Evolutionary conservation across 2,113 vertebrate species (phyloP), one percentile per base, ranked within the genome.

Genomic region (Argyrosomus japonicus): DNA sequence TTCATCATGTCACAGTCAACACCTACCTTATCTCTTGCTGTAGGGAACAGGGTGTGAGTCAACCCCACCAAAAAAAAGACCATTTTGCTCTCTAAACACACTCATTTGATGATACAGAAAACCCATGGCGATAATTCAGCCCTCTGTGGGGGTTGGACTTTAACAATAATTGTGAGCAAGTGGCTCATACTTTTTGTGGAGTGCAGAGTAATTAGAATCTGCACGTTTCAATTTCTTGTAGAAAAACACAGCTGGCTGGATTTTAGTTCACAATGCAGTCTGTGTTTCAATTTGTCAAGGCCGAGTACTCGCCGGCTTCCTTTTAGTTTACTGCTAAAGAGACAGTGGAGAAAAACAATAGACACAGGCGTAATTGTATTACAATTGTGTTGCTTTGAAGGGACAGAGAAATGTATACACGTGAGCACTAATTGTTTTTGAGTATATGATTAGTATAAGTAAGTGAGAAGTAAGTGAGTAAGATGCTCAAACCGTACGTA

Each of bases 1-100:
- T 90, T 92, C 90, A 93, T 93, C 90, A 86, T 70, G 79, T 88
- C 75, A 6, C 76, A 58, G 56, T 23, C 56, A 89, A 82, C 86
- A 90, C 69, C 68, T 56, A 65, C 78, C 79, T 88, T 84, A 87
- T 88, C 88, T 84, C 18, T 56, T 15, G 69, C 79, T 82, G 75
- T 63, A 68, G 77, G 86, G 84, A 89, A 63, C 69, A 81, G 70
- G 76, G 78, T 86, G 69, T 85, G 77, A 88, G 86, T 85, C 89
- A 89, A 73, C 19, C 67, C 21, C 77, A 36, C 57, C 61, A 15
- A 50, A 74, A 82, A 56, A 72, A 36, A 82, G 51, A 68, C 62
- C 62, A 77, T 71, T 85, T 86, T 84, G 81, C 79, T 88, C 79
- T 53, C 60, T 83, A 68, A 86, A 88, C 51, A 48, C 81, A 65